Base-by-base conservation (phyloP, 2,888 invertebrate species). In the Neoscelio sp. region DNA sequence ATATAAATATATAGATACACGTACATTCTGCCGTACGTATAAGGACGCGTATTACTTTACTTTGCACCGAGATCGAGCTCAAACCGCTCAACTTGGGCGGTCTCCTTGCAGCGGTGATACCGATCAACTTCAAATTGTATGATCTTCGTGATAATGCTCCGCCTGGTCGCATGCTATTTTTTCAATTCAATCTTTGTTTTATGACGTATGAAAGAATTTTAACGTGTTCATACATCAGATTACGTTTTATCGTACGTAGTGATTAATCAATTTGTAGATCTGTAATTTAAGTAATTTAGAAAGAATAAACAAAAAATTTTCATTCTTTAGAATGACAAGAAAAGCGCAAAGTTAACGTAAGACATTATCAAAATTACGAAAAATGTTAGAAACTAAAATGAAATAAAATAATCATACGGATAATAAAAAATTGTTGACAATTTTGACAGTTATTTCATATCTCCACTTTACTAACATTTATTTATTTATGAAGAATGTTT, bases 41-140 rank as follows among this genome's bases (percentile, higher is more conserved):
- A 75, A 70, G 80, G 80, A 80, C 75, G 71, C 70, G 77, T 77
- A 78, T 76, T 65, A 80, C 75, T 80, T 76, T 70, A 76, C 70
- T 76, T 70, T 75, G 70, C 70, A 67, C 75, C 60, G 60, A 23
- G 62, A 60, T 60, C 56, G 50, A 30, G 67, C 79, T 65, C 52
- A 20, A 67, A 60, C 60, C 38, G 28, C 42, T 71, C 75, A 20
- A 78, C 74, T 64, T 74, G 68, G 78, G 74, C 74, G 74, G 78
- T 74, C 78, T 56, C 70, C 68, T 67, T 38, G 71, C 65, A 18
- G 33, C 65, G 44, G 52, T 64, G 74, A 75, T 79, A 79, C 74
- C 54, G 74, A 80, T 80, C 79, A 54, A 77, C 65, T 64, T 70
- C 52, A 70, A 80, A 80, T 80, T 68, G 64, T 68, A 74, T 62